A percentile compares a stretch with the other conserved stretches of the same genome.
phyloP scores from a whole-genome alignment of 2,113 vertebrate genomes.

The Nycticorax nycticorax region DNA sequence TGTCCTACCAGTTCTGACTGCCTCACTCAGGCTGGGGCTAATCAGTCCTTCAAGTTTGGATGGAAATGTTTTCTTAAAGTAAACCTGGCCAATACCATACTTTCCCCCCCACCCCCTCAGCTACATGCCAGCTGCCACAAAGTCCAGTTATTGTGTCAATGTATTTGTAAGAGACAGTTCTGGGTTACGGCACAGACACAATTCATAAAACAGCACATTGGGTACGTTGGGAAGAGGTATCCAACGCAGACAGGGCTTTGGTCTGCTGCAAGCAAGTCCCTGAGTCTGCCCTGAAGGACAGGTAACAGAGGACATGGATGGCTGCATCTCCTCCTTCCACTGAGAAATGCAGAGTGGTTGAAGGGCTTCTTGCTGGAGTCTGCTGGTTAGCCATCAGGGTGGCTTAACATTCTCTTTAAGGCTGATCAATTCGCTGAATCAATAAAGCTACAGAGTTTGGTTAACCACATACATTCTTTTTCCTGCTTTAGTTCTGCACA shows the following conservation, averaged over 20 bases:
- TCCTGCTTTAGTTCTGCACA: neutral
- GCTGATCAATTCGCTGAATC: neutral
- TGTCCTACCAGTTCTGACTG: neutral
- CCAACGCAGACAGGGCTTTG: neutral
- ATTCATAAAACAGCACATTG: neutral
- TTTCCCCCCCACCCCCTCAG: neutral
- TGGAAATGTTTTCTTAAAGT: neutral
- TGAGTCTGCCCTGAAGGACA: neutral
- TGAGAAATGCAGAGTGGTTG: neutral
- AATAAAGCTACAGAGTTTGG: neutral
- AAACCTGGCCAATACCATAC: neutral
- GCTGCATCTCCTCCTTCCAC: neutral
- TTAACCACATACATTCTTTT: neutral
- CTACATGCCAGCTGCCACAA: neutral
- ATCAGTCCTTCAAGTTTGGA: neutral
- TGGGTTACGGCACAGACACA: neutral
- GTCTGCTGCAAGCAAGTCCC: neutral
- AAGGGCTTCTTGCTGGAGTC: neutral
- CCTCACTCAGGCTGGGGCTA: neutral
- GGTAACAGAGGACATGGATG: neutral
- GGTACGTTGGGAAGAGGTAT: neutral
- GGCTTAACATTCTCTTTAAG: neutral
- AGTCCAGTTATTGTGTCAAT: neutral
- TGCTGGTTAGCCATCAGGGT: neutral
- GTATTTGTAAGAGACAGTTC: neutral